Evolutionary conservation across 2,113 vertebrate genomes (phyloP).

Genomic region (Poeciliopsis prolifica): DNA sequence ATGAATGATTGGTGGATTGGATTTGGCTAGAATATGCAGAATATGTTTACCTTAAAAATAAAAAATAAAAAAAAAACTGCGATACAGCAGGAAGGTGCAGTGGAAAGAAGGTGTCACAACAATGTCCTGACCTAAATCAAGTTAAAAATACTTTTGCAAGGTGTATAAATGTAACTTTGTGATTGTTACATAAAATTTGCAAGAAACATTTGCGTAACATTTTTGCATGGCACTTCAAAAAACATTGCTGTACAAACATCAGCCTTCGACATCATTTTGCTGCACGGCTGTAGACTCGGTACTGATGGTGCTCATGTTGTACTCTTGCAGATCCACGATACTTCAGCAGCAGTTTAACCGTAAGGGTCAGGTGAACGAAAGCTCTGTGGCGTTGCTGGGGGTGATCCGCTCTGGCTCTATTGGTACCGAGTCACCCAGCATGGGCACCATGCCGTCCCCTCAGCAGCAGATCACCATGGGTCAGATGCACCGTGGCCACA

Average conservation of each 20-base stretch:
- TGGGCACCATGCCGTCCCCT: conserved; percentile 94
- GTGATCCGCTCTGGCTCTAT: conserved; percentile 96
- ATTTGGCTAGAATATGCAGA: too few species aligned
- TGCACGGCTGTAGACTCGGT: not conserved
- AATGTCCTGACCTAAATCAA: too few species aligned
- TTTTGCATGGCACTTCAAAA: not conserved
- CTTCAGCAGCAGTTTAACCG: conserved; percentile 98
- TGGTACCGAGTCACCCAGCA: conserved; percentile 91
- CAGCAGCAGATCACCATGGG: conserved; percentile 96
- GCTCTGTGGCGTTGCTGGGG: conserved; percentile 92
- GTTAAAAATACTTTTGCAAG: too few species aligned
- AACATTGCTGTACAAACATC: not conserved
- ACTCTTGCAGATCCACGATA: conserved; percentile 82
- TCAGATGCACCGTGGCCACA: conserved; percentile 98
- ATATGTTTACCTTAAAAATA: too few species aligned
- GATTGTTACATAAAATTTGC: not conserved
- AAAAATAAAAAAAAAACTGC: too few species aligned
- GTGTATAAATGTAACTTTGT: not conserved
- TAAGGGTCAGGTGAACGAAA: conserved; percentile 90
- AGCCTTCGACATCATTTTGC: not conserved
- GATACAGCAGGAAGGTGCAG: too few species aligned
- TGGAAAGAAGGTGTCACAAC: too few species aligned
- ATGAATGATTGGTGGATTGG: too few species aligned
- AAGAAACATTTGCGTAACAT: not conserved
- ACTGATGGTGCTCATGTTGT: not conserved